Evolutionary conservation across 1,140 invertebrate genomes (phyloP).

Genomic region (Drosophila yakuba): DNA sequence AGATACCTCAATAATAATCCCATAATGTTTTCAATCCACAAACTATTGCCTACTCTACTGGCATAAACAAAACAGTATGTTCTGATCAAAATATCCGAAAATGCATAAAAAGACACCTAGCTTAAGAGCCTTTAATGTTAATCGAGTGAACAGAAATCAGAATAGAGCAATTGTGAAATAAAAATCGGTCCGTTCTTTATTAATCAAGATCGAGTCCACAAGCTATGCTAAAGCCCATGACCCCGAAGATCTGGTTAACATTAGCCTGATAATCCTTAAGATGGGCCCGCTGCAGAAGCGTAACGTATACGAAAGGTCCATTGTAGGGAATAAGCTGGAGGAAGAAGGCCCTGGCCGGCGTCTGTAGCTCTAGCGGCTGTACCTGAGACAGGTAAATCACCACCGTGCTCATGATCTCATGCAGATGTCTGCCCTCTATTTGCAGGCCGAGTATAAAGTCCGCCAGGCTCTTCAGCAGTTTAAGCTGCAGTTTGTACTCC

Average conservation of each 20-base stretch:
- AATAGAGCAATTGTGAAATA: slow-evolving; percentile 68
- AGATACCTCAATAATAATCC: slow-evolving; percentile 54
- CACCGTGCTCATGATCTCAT: slow-evolving; percentile 84
- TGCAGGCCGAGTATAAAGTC: slow-evolving; percentile 85
- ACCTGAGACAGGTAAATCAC: slow-evolving; percentile 85
- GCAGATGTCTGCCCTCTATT: slow-evolving; percentile 85
- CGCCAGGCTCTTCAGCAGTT: slow-evolving; percentile 85
- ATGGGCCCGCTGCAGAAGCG: slow-evolving; percentile 66
- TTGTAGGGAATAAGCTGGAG: slow-evolving; percentile 54
- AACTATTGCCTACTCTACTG: slow-evolving; percentile 31
- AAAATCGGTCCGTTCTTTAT: slow-evolving; percentile 53
- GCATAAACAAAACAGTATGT: slow-evolving; percentile 25
- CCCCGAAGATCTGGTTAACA: slow-evolving; percentile 41
- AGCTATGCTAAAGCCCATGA: slow-evolving; percentile 54
- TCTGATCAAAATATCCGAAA: slow-evolving; percentile 24
- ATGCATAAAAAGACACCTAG: slow-evolving; percentile 63
- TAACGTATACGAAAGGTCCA: slow-evolving; percentile 75
- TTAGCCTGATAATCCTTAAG: slow-evolving; percentile 64
- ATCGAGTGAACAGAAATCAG: slow-evolving; percentile 40
- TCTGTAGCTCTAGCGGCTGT: slow-evolving; percentile 85
- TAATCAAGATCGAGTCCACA: slow-evolving; percentile 5
- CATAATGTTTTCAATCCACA: slow-evolving; percentile 33
- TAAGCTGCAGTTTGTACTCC: slow-evolving; percentile 86
- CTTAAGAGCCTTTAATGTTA: slow-evolving; percentile 55
- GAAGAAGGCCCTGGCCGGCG: slow-evolving; percentile 51